phyloP scores from a whole-genome alignment of 2,888 invertebrate genomes.

The Orthosia gothica region DNA sequence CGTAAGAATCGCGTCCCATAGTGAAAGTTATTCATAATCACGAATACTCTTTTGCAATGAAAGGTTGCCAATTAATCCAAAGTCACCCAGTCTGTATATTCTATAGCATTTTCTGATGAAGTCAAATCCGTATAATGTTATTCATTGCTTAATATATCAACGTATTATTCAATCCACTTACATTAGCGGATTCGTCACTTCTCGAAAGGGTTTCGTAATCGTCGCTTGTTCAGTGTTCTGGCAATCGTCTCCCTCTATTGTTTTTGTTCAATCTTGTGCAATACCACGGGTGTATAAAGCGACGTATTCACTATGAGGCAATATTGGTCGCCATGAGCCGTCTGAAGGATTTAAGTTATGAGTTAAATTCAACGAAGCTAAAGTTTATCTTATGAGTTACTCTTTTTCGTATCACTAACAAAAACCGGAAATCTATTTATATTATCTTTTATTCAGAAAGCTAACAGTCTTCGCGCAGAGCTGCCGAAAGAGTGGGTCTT shows the following conservation, averaged over 20 bases:
- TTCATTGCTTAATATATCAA: conserved; percentile 28
- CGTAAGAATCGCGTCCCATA: too few species aligned
- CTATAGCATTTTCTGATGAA: not conserved
- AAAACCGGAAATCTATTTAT: too few species aligned
- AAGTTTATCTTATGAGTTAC: too few species aligned
- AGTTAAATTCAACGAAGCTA: not conserved
- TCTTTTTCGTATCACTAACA: too few species aligned
- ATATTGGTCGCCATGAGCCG: not conserved
- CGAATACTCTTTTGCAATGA: not conserved
- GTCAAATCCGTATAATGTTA: conserved; percentile 20
- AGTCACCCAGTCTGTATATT: not conserved
- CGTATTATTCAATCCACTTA: conserved; percentile 60
- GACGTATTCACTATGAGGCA: not conserved
- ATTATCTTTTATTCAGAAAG: too few species aligned
- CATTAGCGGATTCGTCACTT: conserved; percentile 48
- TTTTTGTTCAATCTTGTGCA: conserved; percentile 75
- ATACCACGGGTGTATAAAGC: conserved; percentile 61
- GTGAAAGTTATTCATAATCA: not conserved
- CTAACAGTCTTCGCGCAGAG: too few species aligned
- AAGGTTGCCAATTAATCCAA: not conserved
- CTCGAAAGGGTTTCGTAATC: conserved; percentile 72
- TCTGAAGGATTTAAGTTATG: not conserved
- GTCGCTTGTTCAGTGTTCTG: conserved; percentile 59
- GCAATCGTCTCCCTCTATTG: conserved; percentile 68
- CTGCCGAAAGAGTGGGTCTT: too few species aligned